Conservation (phyloP, 2,797 vertebrate species). For the Trichosurus vulpecula region DNA sequence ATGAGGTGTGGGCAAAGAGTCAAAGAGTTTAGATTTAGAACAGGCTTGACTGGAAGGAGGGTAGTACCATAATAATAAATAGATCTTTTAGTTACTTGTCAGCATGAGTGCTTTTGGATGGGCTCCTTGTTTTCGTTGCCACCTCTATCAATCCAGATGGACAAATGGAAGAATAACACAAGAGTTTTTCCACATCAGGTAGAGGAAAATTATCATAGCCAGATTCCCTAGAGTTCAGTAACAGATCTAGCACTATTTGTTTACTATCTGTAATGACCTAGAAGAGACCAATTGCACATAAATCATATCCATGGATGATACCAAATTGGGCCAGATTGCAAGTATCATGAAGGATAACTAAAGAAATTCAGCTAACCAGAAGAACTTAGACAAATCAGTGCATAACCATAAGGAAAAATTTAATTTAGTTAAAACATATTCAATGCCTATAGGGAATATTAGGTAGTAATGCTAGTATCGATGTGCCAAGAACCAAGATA, state of each 20-base stretch:
- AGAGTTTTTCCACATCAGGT: neutral
- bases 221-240: neutral
- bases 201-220: constrained; percentile 6
- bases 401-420: constrained; percentile 55
- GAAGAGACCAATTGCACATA: constrained; percentile 30
- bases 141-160: neutral
- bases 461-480: neutral
- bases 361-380: constrained; percentile 20
- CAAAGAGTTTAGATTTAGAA: neutral
- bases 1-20: neutral
- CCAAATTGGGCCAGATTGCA: constrained; percentile 28
- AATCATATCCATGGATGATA: constrained; percentile 37
- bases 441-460: neutral
- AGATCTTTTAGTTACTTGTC: neutral
- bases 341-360: constrained; percentile 15
- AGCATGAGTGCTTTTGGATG: neutral
- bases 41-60: neutral
- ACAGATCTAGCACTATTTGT: neutral
- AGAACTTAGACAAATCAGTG: constrained; percentile 25
- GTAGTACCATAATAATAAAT: neutral
- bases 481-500: neutral
- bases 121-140: neutral
- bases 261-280: constrained; percentile 34
- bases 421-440: constrained; percentile 66
- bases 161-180: constrained; percentile 34